Evolutionary conservation across 2,888 invertebrate species (phyloP), one percentile per base, ranked within the genome.

Genomic region (Eulithis testata): DNA sequence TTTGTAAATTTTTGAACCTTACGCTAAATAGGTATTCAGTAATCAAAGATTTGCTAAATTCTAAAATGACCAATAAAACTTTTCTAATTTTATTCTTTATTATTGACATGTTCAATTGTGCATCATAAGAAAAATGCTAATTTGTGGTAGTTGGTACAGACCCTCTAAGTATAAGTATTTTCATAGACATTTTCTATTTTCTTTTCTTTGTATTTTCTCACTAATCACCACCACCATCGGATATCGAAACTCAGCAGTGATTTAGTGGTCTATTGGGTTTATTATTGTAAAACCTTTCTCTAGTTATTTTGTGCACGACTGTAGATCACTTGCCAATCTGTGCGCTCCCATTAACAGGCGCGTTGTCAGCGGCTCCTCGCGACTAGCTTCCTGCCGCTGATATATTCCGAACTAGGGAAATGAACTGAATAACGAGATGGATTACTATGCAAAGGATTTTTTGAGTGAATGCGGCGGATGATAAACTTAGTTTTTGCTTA

Each of bases 351-450:
- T 83, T 84, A 83, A 76, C 78, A 76, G 81, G 73, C 77, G 76
- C 78, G 82, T 81, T 83, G 83, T 83, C 84, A 80, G 81, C 81
- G 77, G 76, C 73, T 83, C 85, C 84, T 84, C 85, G 83, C 58
- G 77, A 79, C 78, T 73, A 75, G 74, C 80, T 84, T 86, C 85
- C 85, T 86, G 83, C 69, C 74, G 69, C 72, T 81, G 78, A 83
- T 83, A 74, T 83, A 82, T 82, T 80, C 79, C 63, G 66, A 74
- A 75, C 74, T 75, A 79, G 79, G 77, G 80, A 83, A 84, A 81
- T 82, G 75, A 76, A 76, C 75, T 73, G 67, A 67, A 68, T 80
- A 79, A 82, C 80, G 73, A 82, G 75, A 43, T 40, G 45, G 63
- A 66, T 71, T 74, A 65, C 68, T 73, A 73, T 70, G 60, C 58